phyloP scores from a whole-genome alignment of 2,113 vertebrate genomes.

The Rousettus leschenaultii region DNA sequence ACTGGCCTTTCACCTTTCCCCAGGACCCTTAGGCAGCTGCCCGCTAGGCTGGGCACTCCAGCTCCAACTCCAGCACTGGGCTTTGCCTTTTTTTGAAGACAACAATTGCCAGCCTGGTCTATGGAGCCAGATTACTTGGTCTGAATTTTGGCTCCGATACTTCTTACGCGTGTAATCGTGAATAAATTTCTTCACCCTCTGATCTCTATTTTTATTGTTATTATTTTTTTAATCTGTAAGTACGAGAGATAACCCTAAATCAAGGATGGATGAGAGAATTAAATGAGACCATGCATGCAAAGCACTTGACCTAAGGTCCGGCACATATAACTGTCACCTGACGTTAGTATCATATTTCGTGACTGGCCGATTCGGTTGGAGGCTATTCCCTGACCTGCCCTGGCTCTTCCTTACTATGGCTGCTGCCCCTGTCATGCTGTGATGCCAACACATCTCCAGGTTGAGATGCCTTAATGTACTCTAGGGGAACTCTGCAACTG shows the following conservation, averaged over 20 bases:
- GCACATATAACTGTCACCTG: not conserved
- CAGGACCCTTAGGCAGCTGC: not conserved
- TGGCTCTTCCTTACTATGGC: not conserved
- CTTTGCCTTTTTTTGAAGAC: not conserved
- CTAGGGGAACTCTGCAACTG: not conserved
- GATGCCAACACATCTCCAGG: not conserved
- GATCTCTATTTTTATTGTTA: not conserved
- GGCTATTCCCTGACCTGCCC: not conserved
- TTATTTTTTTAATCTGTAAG: not conserved
- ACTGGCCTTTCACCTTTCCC: not conserved
- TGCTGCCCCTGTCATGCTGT: not conserved
- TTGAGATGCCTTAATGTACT: not conserved
- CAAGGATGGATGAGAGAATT: not conserved
- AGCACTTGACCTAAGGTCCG: not conserved
- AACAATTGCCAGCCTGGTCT: not conserved
- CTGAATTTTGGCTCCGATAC: not conserved
- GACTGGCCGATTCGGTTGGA: not conserved
- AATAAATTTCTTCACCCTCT: not conserved
- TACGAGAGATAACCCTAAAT: constrained; percentile 12
- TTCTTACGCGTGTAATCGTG: not conserved
- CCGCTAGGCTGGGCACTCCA: not conserved
- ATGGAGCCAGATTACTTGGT: not conserved
- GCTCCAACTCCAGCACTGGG: not conserved
- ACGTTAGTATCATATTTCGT: not conserved
- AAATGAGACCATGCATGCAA: not conserved